Evolutionary conservation across 1,140 invertebrate genomes (phyloP).

Genomic region (Forficula auricularia): DNA sequence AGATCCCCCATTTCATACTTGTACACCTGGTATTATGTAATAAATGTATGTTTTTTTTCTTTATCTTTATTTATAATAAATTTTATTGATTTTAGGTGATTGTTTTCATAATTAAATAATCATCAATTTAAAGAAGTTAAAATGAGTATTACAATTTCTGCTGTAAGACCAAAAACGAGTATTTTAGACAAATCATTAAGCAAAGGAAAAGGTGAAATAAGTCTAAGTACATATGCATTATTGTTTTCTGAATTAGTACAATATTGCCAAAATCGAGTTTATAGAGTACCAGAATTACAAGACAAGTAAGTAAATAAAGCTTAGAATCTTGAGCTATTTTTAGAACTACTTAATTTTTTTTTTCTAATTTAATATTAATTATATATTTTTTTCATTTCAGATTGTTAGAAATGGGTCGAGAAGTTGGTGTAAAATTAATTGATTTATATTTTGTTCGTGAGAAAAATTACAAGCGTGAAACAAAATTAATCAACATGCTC

Average conservation of each 20-base stretch:
- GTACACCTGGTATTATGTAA: too few species aligned
- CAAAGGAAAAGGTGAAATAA: constrained; percentile 80
- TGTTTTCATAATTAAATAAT: too few species aligned
- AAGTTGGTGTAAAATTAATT: constrained; percentile 83
- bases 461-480: constrained; percentile 84
- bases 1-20: too few species aligned
- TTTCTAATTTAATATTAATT: neutral
- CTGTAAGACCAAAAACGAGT: constrained; percentile 46
- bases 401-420: constrained; percentile 80
- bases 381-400: constrained; percentile 31
- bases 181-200: constrained; percentile 84
- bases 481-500: constrained; percentile 85
- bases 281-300: constrained; percentile 87
- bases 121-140: too few species aligned
- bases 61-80: too few species aligned
- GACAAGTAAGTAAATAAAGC: constrained; percentile 47
- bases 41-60: too few species aligned
- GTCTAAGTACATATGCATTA: constrained; percentile 82
- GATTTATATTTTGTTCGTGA: constrained; percentile 89
- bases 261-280: constrained; percentile 91
- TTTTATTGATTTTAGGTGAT: too few species aligned
- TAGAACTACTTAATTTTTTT: neutral
- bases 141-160: constrained; percentile 22
- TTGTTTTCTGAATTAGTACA: constrained; percentile 96
- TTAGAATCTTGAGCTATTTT: too few species aligned